Conservation (phyloP, 92 coral and sea anemone species). For the Diadumene lineata region DNA sequence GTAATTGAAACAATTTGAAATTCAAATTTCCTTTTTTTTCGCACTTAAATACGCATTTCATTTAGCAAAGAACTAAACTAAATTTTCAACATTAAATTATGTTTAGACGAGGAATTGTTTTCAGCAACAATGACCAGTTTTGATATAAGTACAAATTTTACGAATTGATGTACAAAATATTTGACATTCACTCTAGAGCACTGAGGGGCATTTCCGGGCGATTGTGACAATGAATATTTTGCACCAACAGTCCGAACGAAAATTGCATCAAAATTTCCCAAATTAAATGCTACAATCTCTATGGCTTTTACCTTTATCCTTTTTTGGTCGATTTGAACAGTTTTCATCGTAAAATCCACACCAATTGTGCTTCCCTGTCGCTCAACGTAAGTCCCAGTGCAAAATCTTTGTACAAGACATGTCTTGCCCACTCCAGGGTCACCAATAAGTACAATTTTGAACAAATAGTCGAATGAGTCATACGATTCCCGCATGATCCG, state of each 20-base stretch:
- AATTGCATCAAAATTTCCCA: background rate
- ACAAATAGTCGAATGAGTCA: constrained; percentile 76
- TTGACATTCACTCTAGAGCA: no score
- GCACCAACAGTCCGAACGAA: background rate
- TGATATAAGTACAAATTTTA: no score
- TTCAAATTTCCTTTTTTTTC: no score
- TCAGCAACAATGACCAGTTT: no score
- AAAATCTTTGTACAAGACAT: constrained; percentile 80
- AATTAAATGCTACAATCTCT: background rate
- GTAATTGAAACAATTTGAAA: no score
- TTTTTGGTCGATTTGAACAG: constrained; percentile 65
- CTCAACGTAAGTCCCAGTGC: constrained; percentile 76
- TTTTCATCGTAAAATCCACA: constrained; percentile 84
- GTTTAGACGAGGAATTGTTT: no score
- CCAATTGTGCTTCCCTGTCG: constrained; percentile 90
- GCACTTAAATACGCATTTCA: no score
- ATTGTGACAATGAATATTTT: no score
- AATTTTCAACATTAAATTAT: no score
- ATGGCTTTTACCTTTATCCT: constrained; percentile 61
- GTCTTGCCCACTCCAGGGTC: constrained; percentile 96
- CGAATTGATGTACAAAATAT: no score
- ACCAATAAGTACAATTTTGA: constrained; percentile 88
- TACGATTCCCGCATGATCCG: constrained; percentile 14
- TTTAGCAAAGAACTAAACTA: no score
- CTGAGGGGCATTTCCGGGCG: no score